phyloP scores from a whole-genome alignment of 1,140 invertebrate genomes.

The Diorhabda elongata region DNA sequence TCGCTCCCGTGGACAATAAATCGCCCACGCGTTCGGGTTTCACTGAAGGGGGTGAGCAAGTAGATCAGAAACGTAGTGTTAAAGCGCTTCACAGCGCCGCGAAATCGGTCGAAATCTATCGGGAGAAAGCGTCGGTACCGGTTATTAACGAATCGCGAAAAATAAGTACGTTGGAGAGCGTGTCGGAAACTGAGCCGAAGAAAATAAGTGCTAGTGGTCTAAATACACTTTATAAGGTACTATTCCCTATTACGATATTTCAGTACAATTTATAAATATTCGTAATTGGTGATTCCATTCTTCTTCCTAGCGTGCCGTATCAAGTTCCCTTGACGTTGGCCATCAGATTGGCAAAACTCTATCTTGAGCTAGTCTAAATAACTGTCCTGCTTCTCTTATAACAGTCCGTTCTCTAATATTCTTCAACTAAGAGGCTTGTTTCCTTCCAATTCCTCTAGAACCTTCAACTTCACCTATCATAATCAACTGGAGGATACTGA shows the following conservation, averaged over 20 bases:
- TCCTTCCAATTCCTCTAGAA: too few species aligned
- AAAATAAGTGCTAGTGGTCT: not conserved
- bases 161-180: not conserved
- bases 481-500: too few species aligned
- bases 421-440: too few species aligned
- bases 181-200: not conserved
- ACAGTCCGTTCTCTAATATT: too few species aligned
- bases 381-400: too few species aligned
- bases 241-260: not conserved
- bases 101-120: not conserved
- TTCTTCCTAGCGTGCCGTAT: too few species aligned
- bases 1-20: not conserved
- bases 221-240: not conserved
- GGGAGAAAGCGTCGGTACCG: not conserved
- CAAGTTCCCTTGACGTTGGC: too few species aligned
- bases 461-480: too few species aligned
- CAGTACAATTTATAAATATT: too few species aligned
- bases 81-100: not conserved
- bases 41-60: not conserved
- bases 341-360: too few species aligned
- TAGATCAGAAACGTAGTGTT: not conserved
- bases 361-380: too few species aligned
- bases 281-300: too few species aligned
- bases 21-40: not conserved
- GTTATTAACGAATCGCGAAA: not conserved